phyloP scores from a whole-genome alignment of 2,888 invertebrate species.

The Orchesellides sinensis region DNA sequence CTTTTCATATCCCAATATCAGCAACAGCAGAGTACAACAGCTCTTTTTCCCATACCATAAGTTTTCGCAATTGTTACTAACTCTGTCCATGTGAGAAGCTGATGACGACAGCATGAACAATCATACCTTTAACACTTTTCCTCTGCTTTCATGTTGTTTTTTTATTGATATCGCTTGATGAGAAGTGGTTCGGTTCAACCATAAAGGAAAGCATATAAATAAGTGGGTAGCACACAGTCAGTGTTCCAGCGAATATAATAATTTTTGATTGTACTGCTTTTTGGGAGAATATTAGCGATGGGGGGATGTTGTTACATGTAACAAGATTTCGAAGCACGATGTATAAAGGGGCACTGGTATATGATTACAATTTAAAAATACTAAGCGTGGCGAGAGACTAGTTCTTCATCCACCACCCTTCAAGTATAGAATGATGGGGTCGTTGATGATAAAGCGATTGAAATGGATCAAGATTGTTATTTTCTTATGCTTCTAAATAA shows the following conservation, averaged over 20 bases:
- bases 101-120: slow-evolving; percentile 10
- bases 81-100: slow-evolving; percentile 6
- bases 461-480: slow-evolving; percentile 25
- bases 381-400: too few relatives aligned
- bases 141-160: background rate
- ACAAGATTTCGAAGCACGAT: too few relatives aligned
- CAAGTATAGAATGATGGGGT: background rate
- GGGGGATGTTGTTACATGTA: too few relatives aligned
- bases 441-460: slow-evolving; percentile 13
- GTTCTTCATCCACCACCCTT: background rate
- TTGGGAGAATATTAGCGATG: too few relatives aligned
- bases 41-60: background rate
- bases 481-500: background rate
- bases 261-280: too few relatives aligned
- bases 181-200: too few relatives aligned
- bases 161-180: too few relatives aligned
- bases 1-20: slow-evolving; percentile 11
- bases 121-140: slow-evolving; percentile 17
- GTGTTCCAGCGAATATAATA: too few relatives aligned
- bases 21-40: slow-evolving; percentile 3
- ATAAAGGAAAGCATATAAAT: too few relatives aligned
- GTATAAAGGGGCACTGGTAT: too few relatives aligned
- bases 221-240: too few relatives aligned
- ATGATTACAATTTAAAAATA: too few relatives aligned
- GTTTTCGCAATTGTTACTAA: slow-evolving; percentile 32